Conservation (phyloP, 2,888 invertebrate genomes). For the Drosophila borborema region DNA sequence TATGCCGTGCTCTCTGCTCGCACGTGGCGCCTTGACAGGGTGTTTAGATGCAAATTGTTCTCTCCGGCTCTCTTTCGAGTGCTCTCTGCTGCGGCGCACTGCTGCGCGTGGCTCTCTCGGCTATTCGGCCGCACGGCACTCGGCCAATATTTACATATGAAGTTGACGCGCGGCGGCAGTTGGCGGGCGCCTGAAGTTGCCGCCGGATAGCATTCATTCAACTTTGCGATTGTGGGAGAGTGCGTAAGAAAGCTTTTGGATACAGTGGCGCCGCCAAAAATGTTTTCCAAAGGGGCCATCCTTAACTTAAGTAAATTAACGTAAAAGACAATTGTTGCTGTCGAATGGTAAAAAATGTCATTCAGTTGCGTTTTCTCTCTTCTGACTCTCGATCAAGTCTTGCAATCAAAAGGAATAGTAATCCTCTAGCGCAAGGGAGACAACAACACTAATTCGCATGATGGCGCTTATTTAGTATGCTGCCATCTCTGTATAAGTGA, state of each 20-base stretch:
- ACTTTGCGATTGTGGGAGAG: conserved; percentile 53
- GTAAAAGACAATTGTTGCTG: background rate
- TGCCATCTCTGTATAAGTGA: background rate
- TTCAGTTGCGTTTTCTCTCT: background rate
- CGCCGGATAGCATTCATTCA: conserved; percentile 66
- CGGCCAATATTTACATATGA: conserved; percentile 75
- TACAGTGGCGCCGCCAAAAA: conserved; percentile 23
- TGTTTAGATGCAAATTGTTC: conserved; percentile 8
- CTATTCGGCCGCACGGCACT: conserved; percentile 16
- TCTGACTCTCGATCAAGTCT: background rate
- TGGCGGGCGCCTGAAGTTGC: conserved; percentile 48
- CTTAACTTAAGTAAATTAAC: too few species aligned
- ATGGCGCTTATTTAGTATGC: background rate
- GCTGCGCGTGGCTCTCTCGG: background rate
- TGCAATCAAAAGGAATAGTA: background rate
- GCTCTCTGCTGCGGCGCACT: conserved; percentile 42
- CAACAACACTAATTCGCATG: background rate
- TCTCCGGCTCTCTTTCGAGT: background rate
- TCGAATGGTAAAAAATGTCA: background rate
- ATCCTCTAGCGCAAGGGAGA: background rate
- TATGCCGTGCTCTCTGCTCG: conserved; percentile 30
- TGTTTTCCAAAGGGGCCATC: conserved; percentile 8
- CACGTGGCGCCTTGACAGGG: conserved; percentile 45
- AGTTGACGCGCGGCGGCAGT: conserved; percentile 65
- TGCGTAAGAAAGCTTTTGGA: conserved; percentile 49